Evolutionary conservation across 2,888 invertebrate genomes (phyloP).

Genomic region (Pristionchus mayeri): DNA sequence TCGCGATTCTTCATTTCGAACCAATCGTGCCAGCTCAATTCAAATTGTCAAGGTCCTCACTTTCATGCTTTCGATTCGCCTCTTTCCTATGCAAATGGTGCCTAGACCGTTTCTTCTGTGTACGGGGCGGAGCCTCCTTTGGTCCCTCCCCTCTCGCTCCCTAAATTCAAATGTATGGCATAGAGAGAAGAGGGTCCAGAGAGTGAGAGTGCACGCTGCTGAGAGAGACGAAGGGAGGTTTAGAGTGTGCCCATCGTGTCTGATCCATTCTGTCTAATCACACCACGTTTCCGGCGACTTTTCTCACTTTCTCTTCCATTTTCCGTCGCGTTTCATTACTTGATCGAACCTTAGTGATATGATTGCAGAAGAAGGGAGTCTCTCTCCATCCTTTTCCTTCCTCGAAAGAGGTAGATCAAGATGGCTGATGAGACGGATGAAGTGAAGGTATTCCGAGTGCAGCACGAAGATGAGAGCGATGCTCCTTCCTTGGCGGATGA

Average conservation of each 20-base stretch:
- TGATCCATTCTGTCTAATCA: slow-evolving; percentile 41
- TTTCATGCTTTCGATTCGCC: not conserved
- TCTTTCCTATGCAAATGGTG: slow-evolving; percentile 47
- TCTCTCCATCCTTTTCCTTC: not conserved
- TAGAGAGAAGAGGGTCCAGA: slow-evolving; percentile 40
- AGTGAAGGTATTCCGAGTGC: slow-evolving; percentile 65
- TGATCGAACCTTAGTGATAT: not conserved
- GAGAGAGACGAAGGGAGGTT: slow-evolving; percentile 44
- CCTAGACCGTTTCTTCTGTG: slow-evolving; percentile 31
- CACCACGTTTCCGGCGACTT: not conserved
- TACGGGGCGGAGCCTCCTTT: slow-evolving; percentile 31
- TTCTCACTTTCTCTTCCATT: slow-evolving; percentile 1
- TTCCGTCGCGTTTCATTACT: not conserved
- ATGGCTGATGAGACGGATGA: slow-evolving; percentile 63
- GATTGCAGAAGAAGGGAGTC: not conserved
- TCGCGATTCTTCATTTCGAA: not conserved
- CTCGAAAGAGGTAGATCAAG: not conserved
- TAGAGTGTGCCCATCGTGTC: slow-evolving; percentile 39
- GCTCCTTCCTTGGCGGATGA: slow-evolving; percentile 66
- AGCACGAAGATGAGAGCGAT: slow-evolving; percentile 55
- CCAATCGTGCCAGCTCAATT: not conserved
- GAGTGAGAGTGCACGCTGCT: slow-evolving; percentile 11
- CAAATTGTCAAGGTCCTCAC: slow-evolving; percentile 42
- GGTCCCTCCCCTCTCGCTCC: slow-evolving; percentile 37
- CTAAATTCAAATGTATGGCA: slow-evolving; percentile 40